These are phyloP conservation scores for Henricia sp. DNA, from an alignment of 53 echinoderm and acorn worm species.

Conservation along the genomic window DNA sequence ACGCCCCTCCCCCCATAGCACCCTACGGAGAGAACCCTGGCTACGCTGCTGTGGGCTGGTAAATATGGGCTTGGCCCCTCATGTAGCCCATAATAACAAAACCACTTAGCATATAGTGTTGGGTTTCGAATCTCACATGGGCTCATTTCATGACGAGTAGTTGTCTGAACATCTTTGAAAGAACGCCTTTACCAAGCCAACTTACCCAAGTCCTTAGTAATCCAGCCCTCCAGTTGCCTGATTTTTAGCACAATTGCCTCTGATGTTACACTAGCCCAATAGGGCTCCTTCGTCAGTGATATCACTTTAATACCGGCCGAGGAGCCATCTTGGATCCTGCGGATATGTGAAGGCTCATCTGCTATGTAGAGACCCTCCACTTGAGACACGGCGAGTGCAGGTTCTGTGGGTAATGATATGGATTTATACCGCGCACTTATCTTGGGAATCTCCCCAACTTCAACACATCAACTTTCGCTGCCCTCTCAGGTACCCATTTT, in stretches of 20 bases:
- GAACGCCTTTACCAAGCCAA: background rate
- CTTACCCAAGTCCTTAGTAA: slow-evolving; percentile 72
- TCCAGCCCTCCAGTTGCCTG: slow-evolving; percentile 63
- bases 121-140: too few species aligned
- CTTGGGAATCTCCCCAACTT: background rate
- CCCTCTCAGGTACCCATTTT: background rate
- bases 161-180: too few species aligned
- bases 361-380: slow-evolving; percentile 76
- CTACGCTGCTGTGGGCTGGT: too few species aligned
- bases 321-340: background rate
- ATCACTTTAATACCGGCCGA: slow-evolving; percentile 69
- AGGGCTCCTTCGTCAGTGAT: slow-evolving; percentile 71
- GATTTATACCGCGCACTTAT: too few species aligned
- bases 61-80: too few species aligned
- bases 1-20: too few species aligned
- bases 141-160: too few species aligned
- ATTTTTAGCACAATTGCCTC: slow-evolving; percentile 65
- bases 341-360: slow-evolving; percentile 50
- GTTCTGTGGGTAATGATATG: slow-evolving; percentile 23
- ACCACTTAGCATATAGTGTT: too few species aligned
- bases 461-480: background rate
- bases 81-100: too few species aligned
- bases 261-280: slow-evolving; percentile 77
- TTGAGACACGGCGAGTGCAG: slow-evolving; percentile 68
- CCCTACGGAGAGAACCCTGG: too few species aligned